These are phyloP conservation scores for Helicoverpa assulta DNA, from an alignment of 2,888 invertebrate species.

Conservation along the genomic window DNA sequence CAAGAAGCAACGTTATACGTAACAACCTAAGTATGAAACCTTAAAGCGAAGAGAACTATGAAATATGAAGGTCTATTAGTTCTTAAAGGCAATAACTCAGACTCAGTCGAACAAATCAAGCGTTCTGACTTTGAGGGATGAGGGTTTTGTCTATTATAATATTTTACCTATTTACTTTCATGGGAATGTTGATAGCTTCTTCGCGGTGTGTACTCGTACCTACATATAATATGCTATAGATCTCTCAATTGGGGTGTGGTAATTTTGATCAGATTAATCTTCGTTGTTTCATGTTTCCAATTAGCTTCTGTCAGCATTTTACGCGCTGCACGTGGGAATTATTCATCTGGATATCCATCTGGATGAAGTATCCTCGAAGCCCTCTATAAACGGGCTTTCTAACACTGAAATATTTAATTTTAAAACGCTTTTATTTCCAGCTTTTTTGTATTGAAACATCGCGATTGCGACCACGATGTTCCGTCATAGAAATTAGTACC, in stretches of 20 bases:
- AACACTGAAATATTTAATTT: background rate
- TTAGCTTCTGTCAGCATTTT: too few species aligned
- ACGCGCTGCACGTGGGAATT: too few species aligned
- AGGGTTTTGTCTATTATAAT: background rate
- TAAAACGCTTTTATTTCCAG: too few species aligned
- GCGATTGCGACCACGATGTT: constrained; percentile 20
- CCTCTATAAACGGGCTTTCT: too few species aligned
- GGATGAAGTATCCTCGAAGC: too few species aligned
- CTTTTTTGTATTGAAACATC: background rate
- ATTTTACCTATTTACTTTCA: background rate
- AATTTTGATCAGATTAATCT: too few species aligned
- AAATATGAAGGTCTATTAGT: constrained; percentile 35
- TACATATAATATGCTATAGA: too few species aligned
- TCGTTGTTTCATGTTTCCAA: too few species aligned
- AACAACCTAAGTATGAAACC: constrained; percentile 21
- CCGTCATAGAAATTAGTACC: constrained; percentile 42
- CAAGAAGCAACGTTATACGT: constrained; percentile 31
- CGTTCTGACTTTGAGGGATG: constrained; percentile 18
- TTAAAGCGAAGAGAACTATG: constrained; percentile 27
- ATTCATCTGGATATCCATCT: too few species aligned
- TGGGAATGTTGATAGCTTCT: too few species aligned
- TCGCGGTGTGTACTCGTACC: too few species aligned
- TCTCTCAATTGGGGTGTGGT: too few species aligned
- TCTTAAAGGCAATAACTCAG: constrained; percentile 15
- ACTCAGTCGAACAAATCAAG: constrained; percentile 24